Percentiles rank a stretch among this genome's conserved stretches.
phyloP scores from a whole-genome alignment of 2,797 vertebrate species.

The Mus caroli region DNA sequence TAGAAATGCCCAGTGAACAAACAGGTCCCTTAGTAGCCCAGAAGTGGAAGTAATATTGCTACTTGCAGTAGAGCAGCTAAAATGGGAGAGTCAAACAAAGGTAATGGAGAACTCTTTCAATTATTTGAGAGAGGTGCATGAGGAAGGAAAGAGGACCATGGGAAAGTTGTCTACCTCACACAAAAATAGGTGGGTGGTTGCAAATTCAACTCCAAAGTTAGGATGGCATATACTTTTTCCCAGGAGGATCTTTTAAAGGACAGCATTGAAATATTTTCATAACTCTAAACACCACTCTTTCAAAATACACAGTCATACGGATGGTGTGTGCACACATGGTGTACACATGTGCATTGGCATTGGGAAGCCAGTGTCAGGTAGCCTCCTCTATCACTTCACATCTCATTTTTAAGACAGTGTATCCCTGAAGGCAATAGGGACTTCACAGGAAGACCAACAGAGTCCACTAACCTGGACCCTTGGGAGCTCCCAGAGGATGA shows the following conservation, averaged over 20 bases:
- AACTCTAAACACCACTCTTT: background rate
- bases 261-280: background rate
- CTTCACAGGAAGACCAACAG: background rate
- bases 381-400: background rate
- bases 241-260: background rate
- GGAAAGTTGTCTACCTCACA: background rate
- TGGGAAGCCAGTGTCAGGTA: background rate
- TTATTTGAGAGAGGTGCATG: background rate
- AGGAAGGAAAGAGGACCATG: background rate
- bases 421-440: background rate
- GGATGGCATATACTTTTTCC: background rate
- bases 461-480: background rate
- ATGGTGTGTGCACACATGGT: background rate
- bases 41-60: background rate
- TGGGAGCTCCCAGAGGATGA: background rate
- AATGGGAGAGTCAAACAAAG: background rate
- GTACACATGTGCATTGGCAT: background rate
- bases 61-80: background rate
- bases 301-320: background rate
- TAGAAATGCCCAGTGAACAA: background rate
- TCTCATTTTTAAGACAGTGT: background rate
- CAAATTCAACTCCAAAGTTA: background rate
- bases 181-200: background rate
- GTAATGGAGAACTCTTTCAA: background rate
- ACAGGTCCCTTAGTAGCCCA: background rate